Evolutionary conservation across 2,113 vertebrate genomes (phyloP).

Genomic region (Ellobius talpinus): DNA sequence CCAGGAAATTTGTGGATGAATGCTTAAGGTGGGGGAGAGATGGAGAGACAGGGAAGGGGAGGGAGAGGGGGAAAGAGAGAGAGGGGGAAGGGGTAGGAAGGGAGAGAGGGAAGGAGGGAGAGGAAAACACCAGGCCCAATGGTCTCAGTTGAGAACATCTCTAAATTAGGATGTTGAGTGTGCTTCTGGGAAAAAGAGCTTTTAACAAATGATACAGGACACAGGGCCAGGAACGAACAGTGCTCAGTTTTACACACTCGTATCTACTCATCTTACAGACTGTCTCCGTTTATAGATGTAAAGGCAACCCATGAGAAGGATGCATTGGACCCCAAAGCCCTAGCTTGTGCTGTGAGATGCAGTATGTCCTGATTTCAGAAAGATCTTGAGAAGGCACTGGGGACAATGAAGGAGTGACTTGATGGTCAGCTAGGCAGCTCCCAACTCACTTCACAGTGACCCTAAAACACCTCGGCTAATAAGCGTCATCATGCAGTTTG

Average conservation of each 20-base stretch:
- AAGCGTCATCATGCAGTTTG: background rate
- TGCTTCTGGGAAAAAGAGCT: background rate
- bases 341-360: background rate
- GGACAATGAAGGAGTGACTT: background rate
- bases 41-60: background rate
- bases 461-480: background rate
- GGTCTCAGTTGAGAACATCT: background rate
- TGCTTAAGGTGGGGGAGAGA: background rate
- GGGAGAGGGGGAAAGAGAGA: too few relatives aligned
- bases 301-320: background rate
- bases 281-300: background rate
- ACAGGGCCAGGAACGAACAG: background rate
- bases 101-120: too few relatives aligned
- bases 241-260: background rate
- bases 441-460: background rate
- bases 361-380: background rate
- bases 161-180: background rate
- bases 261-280: background rate
- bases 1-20: background rate
- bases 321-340: background rate
- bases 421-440: background rate
- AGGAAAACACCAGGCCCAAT: background rate
- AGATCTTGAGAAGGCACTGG: background rate
- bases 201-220: background rate
- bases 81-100: fast-evolving